Evolutionary conservation across 2,797 vertebrate species (phyloP).

Genomic region (Garrulus glandarius): DNA sequence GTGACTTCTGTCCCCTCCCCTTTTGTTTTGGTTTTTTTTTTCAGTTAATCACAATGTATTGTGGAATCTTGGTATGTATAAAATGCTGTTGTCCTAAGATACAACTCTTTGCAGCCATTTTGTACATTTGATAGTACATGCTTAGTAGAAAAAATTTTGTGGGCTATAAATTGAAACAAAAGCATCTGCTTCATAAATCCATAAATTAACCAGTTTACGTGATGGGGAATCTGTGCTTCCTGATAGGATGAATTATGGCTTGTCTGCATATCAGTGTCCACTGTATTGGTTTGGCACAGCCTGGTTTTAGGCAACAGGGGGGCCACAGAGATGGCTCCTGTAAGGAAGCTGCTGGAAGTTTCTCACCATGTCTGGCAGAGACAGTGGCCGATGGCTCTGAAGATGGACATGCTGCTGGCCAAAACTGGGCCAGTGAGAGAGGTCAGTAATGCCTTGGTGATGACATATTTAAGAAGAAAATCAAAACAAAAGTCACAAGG

Average conservation of each 20-base stretch:
- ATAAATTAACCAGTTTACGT: not conserved
- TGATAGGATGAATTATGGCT: not conserved
- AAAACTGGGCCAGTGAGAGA: not conserved
- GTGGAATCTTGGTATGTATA: not conserved
- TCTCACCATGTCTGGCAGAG: not conserved
- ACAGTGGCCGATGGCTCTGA: not conserved
- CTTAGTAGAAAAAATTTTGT: not conserved
- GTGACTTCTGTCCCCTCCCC: accelerated
- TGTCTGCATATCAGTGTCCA: not conserved
- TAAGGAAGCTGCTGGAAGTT: not conserved
- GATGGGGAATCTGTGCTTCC: not conserved
- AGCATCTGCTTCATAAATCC: not conserved
- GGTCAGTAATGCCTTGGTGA: not conserved
- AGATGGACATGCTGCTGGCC: not conserved
- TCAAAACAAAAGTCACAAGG: not conserved
- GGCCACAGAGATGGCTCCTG: not conserved
- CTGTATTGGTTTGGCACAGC: not conserved
- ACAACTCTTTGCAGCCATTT: not conserved
- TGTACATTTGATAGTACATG: not conserved
- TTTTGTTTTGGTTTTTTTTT: not conserved
- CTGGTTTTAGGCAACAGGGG: not conserved
- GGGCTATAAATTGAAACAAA: not conserved
- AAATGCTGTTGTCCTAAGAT: not conserved
- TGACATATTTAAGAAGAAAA: not conserved
- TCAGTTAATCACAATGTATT: not conserved